Evolutionary conservation across 2,888 invertebrate genomes (phyloP), one percentile per base, ranked within the genome.

Genomic region (Malthinus flaveolus): DNA sequence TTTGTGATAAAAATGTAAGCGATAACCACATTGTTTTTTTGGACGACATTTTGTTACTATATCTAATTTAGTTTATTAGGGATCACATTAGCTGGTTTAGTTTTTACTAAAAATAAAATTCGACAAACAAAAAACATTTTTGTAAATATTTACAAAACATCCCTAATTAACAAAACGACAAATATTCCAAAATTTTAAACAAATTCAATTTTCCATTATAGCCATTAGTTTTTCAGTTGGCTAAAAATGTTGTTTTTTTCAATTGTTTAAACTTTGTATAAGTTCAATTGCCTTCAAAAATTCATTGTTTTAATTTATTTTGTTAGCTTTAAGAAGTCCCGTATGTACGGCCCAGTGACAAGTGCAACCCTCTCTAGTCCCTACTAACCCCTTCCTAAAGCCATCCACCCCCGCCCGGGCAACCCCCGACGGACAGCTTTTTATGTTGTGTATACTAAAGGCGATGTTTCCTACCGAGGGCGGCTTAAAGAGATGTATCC

Each of bases 381-480:
- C 69, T 64, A 58, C 64, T 63, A 66, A 69, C 68, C 71, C 67
- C 68, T 61, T 68, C 69, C 39, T 65, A 63, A 62, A 42, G 37
- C 44, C 58, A 59, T 45, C 65, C 62, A 66, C 66, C 67, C 66
- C 65, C 72, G 61, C 71, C 70, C 71, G 51, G 53, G 61, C 71
- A 70, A 71, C 70, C 73, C 72, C 74, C 76, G 77, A 74, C 77
- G 74, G 75, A 75, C 76, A 76, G 75, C 75, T 76, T 76, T 76
- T 77, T 76, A 76, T 73, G 75, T 75, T 76, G 76, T 76, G 75
- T 75, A 74, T 72, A 73, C 73, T 77, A 77, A 77, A 78, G 77
- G 67, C 70, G 75, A 75, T 73, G 51, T 58, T 71, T 89, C 90
- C 0, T 83, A 87, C 67, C 87, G 87, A 86, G 87, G 86, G 72